These are phyloP conservation scores for Limosa lapponica DNA, from an alignment of 2,797 vertebrate genomes.

Conservation along the genomic window DNA sequence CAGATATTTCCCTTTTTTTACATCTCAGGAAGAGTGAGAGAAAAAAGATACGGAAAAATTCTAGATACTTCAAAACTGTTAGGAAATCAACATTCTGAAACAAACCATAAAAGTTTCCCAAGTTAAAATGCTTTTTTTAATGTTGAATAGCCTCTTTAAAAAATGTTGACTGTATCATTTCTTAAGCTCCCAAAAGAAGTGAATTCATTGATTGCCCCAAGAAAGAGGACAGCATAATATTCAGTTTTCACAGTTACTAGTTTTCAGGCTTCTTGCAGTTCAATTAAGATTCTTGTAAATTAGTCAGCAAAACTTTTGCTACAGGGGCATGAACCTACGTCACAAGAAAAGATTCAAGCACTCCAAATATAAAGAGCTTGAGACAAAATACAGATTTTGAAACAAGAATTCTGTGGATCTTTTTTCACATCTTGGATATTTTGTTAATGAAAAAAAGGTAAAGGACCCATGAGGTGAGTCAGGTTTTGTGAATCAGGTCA, in stretches of 20 bases:
- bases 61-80: not conserved
- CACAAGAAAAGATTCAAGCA: not conserved
- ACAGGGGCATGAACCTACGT: not conserved
- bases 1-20: not conserved
- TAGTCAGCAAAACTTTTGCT: not conserved
- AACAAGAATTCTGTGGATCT: not conserved
- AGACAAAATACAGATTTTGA: not conserved
- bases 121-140: not conserved
- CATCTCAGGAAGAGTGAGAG: not conserved
- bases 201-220: not conserved
- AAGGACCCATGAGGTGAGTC: rapidly evolving
- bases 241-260: not conserved
- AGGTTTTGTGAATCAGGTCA: not conserved
- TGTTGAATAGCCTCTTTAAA: not conserved
- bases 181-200: not conserved
- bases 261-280: not conserved
- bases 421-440: not conserved
- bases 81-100: not conserved
- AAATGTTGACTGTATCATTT: not conserved
- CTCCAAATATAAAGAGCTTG: not conserved
- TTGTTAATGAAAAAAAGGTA: not conserved
- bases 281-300: not conserved
- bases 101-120: not conserved
- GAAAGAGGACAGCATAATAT: not conserved
- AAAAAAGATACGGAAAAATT: not conserved